Percentiles rank a stretch among this genome's conserved stretches.
These are phyloP conservation scores for Molorchus minor DNA, from an alignment of 2,888 invertebrate genomes.

Conservation along the genomic window DNA sequence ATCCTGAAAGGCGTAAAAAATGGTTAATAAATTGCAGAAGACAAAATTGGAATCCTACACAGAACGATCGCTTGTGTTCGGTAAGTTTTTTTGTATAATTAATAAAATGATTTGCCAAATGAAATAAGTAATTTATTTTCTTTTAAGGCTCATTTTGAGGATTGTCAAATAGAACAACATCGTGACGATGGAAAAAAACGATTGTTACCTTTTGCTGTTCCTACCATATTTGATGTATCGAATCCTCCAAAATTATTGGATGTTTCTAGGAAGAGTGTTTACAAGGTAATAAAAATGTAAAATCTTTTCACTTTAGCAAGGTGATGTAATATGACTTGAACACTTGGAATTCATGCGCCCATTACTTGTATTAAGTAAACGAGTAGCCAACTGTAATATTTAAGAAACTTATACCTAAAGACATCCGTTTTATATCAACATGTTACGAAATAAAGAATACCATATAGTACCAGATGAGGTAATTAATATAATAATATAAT, in stretches of 20 bases:
- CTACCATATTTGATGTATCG: conserved; percentile 16
- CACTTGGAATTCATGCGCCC: too few species aligned
- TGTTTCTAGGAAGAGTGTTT: conserved; percentile 11
- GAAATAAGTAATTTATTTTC: not conserved
- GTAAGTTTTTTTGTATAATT: conserved; percentile 10
- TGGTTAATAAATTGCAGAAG: too few species aligned
- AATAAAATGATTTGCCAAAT: not conserved
- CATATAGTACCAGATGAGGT: not conserved
- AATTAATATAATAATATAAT: not conserved
- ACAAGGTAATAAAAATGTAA: conserved; percentile 11
- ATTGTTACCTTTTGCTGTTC: conserved; percentile 21
- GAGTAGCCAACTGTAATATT: not conserved
- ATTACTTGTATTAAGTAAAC: not conserved
- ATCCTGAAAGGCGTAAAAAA: too few species aligned
- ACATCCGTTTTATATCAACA: not conserved
- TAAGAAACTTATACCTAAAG: not conserved
- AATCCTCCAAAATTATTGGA: conserved; percentile 11
- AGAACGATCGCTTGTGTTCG: conserved; percentile 19
- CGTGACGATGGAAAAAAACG: conserved; percentile 18
- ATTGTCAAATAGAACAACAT: conserved; percentile 14
- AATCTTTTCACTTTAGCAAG: not conserved
- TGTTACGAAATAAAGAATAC: not conserved
- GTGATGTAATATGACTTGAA: not conserved
- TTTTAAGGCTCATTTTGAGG: conserved; percentile 22
- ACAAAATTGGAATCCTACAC: conserved; percentile 11